phyloP scores from a whole-genome alignment of 2,888 invertebrate genomes.

The Drosophila longiperda region DNA sequence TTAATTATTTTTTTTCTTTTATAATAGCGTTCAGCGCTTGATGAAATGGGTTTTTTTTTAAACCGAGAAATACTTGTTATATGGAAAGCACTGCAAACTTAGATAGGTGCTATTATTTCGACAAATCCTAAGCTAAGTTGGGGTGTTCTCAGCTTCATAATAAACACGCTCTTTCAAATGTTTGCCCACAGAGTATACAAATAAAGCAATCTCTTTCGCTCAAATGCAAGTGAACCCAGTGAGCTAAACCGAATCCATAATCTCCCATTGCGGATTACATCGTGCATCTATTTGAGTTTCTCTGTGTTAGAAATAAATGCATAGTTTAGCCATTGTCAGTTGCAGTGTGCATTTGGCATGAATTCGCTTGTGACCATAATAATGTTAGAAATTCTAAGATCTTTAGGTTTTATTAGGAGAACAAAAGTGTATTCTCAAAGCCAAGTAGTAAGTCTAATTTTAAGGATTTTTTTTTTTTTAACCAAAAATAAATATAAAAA shows the following conservation, averaged over 20 bases:
- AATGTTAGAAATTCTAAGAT: neutral
- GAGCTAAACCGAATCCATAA: conserved; percentile 30
- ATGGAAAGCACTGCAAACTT: neutral
- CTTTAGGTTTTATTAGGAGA: neutral
- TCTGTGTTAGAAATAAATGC: neutral
- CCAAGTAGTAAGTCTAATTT: neutral
- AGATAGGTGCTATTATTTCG: neutral
- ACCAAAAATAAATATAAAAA: neutral
- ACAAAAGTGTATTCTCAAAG: neutral
- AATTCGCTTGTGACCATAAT: neutral
- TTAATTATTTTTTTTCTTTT: neutral
- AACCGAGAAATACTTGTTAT: neutral
- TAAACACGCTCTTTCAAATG: neutral
- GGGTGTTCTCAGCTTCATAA: neutral
- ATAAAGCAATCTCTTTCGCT: neutral
- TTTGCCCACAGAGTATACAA: neutral
- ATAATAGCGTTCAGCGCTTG: neutral
- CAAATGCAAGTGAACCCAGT: neutral
- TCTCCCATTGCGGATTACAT: conserved; percentile 18
- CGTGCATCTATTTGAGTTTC: neutral
- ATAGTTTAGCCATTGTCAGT: conserved; percentile 10
- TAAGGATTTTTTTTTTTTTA: neutral
- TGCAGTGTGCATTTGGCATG: conserved; percentile 5
- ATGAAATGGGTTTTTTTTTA: neutral
- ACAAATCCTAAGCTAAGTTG: neutral